A percentile compares a stretch with the other conserved stretches of the same genome.
phyloP scores from a whole-genome alignment of 2,797 vertebrate genomes.

The Cyclopterus lumpus region DNA sequence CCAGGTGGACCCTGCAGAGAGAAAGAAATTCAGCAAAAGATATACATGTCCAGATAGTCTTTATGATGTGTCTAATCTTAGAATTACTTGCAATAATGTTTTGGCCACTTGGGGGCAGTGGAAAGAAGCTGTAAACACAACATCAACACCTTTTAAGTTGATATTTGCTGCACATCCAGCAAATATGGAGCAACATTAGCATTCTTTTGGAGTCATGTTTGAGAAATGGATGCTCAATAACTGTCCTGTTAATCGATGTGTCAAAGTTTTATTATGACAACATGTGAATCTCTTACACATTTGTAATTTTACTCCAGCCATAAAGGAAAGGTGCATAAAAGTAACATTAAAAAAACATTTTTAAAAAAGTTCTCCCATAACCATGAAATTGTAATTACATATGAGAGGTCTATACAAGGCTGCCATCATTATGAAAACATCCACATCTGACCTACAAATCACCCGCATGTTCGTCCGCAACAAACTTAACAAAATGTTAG shows the following conservation, averaged over 20 bases:
- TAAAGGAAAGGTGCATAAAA: neutral
- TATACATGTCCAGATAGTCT: constrained; percentile 1
- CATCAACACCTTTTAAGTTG: neutral
- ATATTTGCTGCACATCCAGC: neutral
- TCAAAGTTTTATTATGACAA: neutral
- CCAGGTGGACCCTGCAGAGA: constrained; percentile 88
- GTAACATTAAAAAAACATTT: too few species aligned
- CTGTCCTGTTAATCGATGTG: neutral
- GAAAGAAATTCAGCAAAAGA: constrained; percentile 1
- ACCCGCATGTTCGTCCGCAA: neutral
- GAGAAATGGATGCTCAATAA: neutral
- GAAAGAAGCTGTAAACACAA: neutral
- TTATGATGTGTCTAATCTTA: neutral
- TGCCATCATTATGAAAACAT: neutral
- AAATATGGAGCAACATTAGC: neutral
- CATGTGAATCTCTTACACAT: neutral
- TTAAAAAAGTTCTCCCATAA: neutral
- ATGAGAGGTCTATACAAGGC: too few species aligned
- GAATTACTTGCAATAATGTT: neutral
- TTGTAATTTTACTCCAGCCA: neutral
- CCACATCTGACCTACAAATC: neutral
- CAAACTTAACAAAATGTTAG: neutral
- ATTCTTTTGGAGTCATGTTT: neutral
- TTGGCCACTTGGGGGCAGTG: constrained; percentile 15
- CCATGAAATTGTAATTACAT: neutral